A percentile compares a stretch with the other conserved stretches of the same genome.
Conservation (phyloP, 2,888 invertebrate species). For the Dryococelus australis region DNA sequence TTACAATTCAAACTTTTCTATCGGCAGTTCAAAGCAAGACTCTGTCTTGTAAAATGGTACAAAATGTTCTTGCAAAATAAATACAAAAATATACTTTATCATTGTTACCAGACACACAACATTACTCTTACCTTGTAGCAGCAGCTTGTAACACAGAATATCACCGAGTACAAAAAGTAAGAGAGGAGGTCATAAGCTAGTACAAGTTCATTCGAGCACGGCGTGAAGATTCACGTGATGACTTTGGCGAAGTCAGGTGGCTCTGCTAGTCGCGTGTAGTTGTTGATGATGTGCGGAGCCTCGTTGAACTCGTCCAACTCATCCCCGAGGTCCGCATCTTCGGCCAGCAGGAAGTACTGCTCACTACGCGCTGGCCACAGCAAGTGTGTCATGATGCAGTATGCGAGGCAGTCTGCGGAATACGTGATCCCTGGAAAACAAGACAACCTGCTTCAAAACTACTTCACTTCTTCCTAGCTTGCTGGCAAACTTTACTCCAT, state of each 20-base stretch:
- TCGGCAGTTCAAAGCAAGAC: neutral
- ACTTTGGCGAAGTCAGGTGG: slow-evolving; percentile 53
- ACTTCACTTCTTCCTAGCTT: no score
- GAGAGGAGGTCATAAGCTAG: neutral
- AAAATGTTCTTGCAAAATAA: neutral
- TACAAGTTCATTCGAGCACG: neutral
- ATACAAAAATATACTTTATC: slow-evolving; percentile 3
- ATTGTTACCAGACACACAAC: neutral
- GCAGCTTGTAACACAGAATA: neutral
- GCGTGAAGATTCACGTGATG: slow-evolving; percentile 34
- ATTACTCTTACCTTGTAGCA: neutral
- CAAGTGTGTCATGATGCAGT: slow-evolving; percentile 93
- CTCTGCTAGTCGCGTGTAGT: slow-evolving; percentile 54
- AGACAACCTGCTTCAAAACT: neutral
- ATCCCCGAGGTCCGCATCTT: slow-evolving; percentile 65
- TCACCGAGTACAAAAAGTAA: neutral
- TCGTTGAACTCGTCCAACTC: slow-evolving; percentile 92
- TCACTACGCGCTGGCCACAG: slow-evolving; percentile 95
- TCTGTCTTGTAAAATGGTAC: neutral
- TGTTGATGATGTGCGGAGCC: slow-evolving; percentile 82
- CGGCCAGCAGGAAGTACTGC: slow-evolving; percentile 85
- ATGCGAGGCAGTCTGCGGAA: slow-evolving; percentile 94
- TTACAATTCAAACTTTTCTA: neutral
- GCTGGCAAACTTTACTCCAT: no score
- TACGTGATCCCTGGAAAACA: slow-evolving; percentile 83